These are phyloP conservation scores for Lethrus apterus DNA, from an alignment of 1,140 invertebrate genomes.

Conservation along the genomic window DNA sequence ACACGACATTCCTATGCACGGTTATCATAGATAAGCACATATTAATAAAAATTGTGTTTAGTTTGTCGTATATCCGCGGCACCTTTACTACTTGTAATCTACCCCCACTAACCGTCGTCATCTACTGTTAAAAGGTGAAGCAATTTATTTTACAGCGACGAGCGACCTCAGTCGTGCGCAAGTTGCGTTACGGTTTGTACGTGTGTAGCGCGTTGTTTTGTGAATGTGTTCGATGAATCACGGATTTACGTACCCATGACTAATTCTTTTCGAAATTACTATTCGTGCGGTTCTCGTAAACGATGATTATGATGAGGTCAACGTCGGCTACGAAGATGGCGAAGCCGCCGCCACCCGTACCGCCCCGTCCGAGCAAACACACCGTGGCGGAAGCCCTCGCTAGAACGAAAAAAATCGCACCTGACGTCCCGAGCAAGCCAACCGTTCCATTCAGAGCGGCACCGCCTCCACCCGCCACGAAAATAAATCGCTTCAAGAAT, in stretches of 20 bases:
- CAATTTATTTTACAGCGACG: background rate
- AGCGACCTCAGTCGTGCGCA: slow-evolving; percentile 6
- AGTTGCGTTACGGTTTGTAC: too few species aligned
- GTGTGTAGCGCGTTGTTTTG: background rate
- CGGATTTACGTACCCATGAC: slow-evolving; percentile 12
- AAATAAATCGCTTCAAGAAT: slow-evolving; percentile 1
- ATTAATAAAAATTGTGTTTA: too few species aligned
- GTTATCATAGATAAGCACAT: too few species aligned
- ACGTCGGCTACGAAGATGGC: slow-evolving; percentile 22
- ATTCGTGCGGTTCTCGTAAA: slow-evolving; percentile 2
- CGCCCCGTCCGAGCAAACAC: slow-evolving; percentile 61
- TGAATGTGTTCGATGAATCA: background rate
- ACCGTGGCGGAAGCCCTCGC: slow-evolving; percentile 60
- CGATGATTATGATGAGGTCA: slow-evolving; percentile 32
- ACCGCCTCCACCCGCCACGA: slow-evolving; percentile 42
- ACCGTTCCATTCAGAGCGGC: slow-evolving; percentile 42
- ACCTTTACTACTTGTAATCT: slow-evolving; percentile 4
- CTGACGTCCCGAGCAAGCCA: slow-evolving; percentile 32
- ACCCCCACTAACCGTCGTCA: slow-evolving; percentile 6
- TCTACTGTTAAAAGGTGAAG: slow-evolving; percentile 15
- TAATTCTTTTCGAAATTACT: too few species aligned
- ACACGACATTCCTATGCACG: too few species aligned
- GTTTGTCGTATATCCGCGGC: too few species aligned
- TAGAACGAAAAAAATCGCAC: slow-evolving; percentile 46
- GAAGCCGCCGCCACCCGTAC: slow-evolving; percentile 59